Base-by-base conservation (phyloP, 2,888 invertebrate genomes). In the Polydrusus cervinus region DNA sequence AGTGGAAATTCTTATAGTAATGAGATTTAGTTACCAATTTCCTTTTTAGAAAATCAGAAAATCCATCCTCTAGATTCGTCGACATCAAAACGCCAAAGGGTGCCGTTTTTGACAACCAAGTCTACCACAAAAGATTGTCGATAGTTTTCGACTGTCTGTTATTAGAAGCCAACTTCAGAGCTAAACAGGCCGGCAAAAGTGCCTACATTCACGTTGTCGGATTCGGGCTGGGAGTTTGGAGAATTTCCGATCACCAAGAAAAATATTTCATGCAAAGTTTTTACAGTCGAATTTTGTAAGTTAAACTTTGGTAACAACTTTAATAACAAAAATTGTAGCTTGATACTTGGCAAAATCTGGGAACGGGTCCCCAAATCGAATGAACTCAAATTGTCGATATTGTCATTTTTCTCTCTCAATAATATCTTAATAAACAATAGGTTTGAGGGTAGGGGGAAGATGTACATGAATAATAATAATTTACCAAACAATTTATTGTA, bases 221-320 rank as follows among this genome's bases (percentile, higher is more conserved):
- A 9, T 90, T 91, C 53, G 92, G 92, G 61, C 84, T 92, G n/a
- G 93, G 93, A 0, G 92, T 93, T 0, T 93, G 93, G 93, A 90
- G 85, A 82, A 87, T 90, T 49, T 90, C 91, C 0, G 81, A 85
- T 0, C 92, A 92, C 77, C 93, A 93, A 81, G 88, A 89, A 16
- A 88, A 90, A 79, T 89, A 92, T 45, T 93, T 91, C 80, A 84
- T 93, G 7, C 88, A 92, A 49, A 90, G 91, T 0, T 92, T 92
- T 79, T 87, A 91, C 13, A 90, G 92, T 66, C 88, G 93, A 16
- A 85, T 92, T 49, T 87, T 88, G 3, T 89, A 88, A 74, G 78
- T 75, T n/a, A n/a, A n/a, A n/a, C n/a, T n/a, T n/a, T n/a, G n/a
- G n/a, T n/a, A n/a, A n/a, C n/a, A n/a, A n/a, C n/a, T n/a, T n/a